Evolutionary conservation across 2,797 vertebrate species (phyloP).

Genomic region (Phaenicophaeus curvirostris): DNA sequence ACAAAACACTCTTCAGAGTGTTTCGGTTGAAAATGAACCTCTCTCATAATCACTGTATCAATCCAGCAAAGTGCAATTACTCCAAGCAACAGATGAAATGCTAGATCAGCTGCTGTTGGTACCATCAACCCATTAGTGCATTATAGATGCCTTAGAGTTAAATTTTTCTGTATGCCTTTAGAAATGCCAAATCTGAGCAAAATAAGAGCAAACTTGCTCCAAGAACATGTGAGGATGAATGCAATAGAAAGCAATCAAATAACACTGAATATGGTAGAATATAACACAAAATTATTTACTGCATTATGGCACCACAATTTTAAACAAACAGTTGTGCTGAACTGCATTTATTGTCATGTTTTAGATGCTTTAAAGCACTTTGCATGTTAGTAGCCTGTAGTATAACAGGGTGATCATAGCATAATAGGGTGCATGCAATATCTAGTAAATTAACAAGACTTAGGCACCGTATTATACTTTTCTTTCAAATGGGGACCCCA

Average conservation of each 20-base stretch:
- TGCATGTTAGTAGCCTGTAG: background rate
- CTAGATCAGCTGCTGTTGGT: background rate
- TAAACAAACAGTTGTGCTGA: background rate
- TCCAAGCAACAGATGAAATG: background rate
- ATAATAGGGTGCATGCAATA: background rate
- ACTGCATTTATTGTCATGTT: background rate
- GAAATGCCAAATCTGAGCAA: background rate
- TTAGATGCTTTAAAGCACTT: background rate
- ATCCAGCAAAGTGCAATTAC: background rate
- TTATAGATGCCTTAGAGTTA: background rate
- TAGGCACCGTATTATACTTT: background rate
- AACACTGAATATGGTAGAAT: background rate
- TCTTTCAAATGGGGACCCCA: background rate
- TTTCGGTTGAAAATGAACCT: background rate
- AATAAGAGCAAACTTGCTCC: background rate
- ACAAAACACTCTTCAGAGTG: background rate
- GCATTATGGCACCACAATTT: background rate
- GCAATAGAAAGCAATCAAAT: background rate
- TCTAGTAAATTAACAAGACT: background rate
- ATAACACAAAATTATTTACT: background rate
- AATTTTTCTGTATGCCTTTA: background rate
- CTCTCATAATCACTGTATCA: background rate
- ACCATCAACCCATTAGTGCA: background rate
- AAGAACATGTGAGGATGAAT: background rate
- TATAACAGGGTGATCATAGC: background rate